Evolutionary conservation across 2,888 invertebrate genomes (phyloP).

Genomic region (Leuctra nigra): DNA sequence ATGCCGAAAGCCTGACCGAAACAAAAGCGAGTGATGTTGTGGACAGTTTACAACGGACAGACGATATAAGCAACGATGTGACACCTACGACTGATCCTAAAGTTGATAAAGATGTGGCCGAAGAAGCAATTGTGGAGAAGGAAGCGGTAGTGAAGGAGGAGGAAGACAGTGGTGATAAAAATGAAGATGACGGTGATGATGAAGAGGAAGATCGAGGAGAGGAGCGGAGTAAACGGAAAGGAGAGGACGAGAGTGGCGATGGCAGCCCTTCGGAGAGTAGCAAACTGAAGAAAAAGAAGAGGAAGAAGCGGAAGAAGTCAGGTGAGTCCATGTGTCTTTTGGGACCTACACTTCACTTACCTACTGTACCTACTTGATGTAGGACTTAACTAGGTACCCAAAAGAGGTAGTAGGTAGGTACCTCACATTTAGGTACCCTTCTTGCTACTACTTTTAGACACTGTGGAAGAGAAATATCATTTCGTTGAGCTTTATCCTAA

Average conservation of each 20-base stretch:
- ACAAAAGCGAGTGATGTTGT: neutral
- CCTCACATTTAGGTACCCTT: no score
- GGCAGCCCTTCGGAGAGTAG: constrained; percentile 24
- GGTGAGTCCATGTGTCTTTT: neutral
- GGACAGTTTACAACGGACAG: neutral
- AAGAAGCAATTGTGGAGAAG: constrained; percentile 18
- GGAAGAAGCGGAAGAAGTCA: constrained; percentile 18
- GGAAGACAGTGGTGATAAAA: constrained; percentile 10
- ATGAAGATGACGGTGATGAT: constrained; percentile 20
- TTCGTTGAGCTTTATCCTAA: no score
- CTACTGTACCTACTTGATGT: no score
- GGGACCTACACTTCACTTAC: no score
- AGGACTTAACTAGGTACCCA: no score
- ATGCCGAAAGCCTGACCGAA: neutral
- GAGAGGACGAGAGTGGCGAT: constrained; percentile 19
- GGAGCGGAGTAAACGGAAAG: constrained; percentile 26
- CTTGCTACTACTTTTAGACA: no score
- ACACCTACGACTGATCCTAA: no score
- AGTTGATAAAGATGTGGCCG: neutral
- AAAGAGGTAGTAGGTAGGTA: no score
- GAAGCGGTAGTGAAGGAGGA: constrained; percentile 20
- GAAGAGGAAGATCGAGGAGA: constrained; percentile 24
- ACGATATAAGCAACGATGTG: neutral
- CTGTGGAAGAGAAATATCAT: no score
- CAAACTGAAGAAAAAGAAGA: constrained; percentile 27